These are phyloP conservation scores for Torymus texanus DNA, from an alignment of 2,888 invertebrate species.

Conservation along the genomic window DNA sequence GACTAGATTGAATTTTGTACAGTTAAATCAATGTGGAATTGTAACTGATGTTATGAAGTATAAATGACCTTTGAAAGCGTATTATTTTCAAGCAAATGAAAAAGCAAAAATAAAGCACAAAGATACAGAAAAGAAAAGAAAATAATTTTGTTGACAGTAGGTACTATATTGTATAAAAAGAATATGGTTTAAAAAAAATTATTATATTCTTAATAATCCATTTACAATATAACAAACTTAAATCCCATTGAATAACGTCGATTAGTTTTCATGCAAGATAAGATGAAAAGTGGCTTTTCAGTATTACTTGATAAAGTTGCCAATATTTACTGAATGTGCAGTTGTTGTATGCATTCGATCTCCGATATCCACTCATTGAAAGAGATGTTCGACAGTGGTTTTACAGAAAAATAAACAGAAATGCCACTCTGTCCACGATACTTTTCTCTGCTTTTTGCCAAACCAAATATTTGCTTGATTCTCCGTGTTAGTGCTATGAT, in stretches of 20 bases:
- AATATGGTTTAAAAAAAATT: no score
- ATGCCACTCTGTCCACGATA: not conserved
- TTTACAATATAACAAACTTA: no score
- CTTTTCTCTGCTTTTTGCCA: not conserved
- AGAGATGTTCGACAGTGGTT: conserved; percentile 8
- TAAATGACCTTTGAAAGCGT: no score
- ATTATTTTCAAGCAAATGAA: no score
- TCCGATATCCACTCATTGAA: not conserved
- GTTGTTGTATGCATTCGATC: not conserved
- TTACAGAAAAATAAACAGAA: conserved; percentile 13
- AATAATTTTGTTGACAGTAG: no score
- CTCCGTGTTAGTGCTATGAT: not conserved
- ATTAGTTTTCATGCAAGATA: not conserved
- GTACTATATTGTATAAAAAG: no score
- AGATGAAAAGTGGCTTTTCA: conserved; percentile 1
- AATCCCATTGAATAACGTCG: not conserved
- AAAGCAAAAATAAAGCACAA: no score
- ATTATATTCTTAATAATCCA: no score
- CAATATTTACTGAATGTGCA: conserved; percentile 5
- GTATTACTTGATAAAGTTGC: not conserved
- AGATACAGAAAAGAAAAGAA: no score
- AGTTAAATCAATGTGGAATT: no score
- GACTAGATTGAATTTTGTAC: no score
- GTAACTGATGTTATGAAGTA: no score
- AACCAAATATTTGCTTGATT: conserved; percentile 19